These are phyloP conservation scores for Taxidea taxus DNA, from an alignment of 2,113 vertebrate genomes.

Conservation along the genomic window DNA sequence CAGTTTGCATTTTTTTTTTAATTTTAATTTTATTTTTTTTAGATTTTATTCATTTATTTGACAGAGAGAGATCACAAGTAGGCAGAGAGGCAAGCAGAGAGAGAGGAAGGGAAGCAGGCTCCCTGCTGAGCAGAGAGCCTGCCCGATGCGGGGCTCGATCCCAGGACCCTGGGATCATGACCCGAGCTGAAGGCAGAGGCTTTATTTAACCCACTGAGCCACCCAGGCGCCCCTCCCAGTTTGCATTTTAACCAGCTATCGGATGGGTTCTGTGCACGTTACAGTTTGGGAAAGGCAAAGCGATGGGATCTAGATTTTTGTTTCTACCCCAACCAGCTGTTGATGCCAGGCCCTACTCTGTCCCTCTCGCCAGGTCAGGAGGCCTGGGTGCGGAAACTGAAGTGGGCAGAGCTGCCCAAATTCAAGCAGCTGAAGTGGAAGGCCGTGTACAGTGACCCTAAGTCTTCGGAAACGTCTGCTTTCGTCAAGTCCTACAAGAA, in stretches of 20 bases:
- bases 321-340: background rate
- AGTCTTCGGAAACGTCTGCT: slow-evolving; percentile 86
- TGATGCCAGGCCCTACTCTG: background rate
- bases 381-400: slow-evolving; percentile 91
- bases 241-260: background rate
- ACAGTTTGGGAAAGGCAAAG: background rate
- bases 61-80: no score
- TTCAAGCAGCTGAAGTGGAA: slow-evolving; percentile 91
- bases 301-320: background rate
- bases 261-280: background rate
- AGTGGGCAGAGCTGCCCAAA: slow-evolving; percentile 86
- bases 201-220: no score
- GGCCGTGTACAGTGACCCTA: slow-evolving; percentile 83
- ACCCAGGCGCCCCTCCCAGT: no score
- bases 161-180: no score
- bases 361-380: slow-evolving; percentile 87
- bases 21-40: no score
- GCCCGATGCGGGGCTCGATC: no score
- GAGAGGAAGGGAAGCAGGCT: no score
- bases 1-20: background rate
- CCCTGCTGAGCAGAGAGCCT: no score
- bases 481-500: slow-evolving; percentile 93
- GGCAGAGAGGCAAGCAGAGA: no score
- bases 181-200: no score
- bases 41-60: no score